Evolutionary conservation across 2,797 vertebrate genomes (phyloP).

Genomic region (Rousettus madagascariensis): DNA sequence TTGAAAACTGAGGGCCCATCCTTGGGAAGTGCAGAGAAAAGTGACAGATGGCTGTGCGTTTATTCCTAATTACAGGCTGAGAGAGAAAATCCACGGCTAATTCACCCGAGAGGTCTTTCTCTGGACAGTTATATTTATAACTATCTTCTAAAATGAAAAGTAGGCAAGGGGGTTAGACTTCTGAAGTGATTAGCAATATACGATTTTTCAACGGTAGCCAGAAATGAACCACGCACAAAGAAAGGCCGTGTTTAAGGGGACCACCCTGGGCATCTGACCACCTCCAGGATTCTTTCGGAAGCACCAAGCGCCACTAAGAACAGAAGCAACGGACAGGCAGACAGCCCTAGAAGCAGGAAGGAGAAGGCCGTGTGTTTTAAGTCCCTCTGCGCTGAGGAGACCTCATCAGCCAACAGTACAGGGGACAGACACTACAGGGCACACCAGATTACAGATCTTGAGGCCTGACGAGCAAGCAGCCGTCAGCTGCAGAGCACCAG

Average conservation of each 20-base stretch:
- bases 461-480: background rate
- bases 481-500: background rate
- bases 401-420: background rate
- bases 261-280: background rate
- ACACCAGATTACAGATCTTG: background rate
- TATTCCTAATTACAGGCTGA: background rate
- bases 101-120: background rate
- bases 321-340: background rate
- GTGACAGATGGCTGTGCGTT: background rate
- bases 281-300: background rate
- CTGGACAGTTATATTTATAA: background rate
- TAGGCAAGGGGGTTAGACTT: constrained; percentile 35
- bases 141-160: constrained; percentile 30
- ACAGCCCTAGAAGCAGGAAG: background rate
- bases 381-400: background rate
- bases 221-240: background rate
- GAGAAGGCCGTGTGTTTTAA: background rate
- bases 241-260: constrained; percentile 1
- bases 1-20: constrained; percentile 22
- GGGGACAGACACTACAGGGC: background rate
- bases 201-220: constrained; percentile 43
- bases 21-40: constrained; percentile 31
- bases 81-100: background rate
- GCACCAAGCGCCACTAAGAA: background rate
- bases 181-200: constrained; percentile 29